Conservation (phyloP, 2,797 vertebrate species). For the Gymnothorax reevesii region DNA sequence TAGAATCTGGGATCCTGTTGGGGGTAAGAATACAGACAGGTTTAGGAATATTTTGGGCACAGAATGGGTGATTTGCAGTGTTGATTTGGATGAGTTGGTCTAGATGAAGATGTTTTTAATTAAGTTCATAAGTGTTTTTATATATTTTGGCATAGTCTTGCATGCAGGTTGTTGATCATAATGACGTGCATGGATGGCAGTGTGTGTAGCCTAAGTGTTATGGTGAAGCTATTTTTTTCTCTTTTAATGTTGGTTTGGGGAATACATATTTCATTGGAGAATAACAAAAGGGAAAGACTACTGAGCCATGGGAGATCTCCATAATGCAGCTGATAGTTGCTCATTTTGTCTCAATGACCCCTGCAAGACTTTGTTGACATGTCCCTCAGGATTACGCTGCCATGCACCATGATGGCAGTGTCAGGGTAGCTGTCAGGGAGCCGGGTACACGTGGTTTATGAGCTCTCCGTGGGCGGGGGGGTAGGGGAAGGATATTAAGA, state of each 20-base stretch:
- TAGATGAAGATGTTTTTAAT: no score
- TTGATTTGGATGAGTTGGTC: no score
- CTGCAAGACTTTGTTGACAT: background rate
- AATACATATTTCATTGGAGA: no score
- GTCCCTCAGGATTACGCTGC: background rate
- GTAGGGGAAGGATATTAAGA: background rate
- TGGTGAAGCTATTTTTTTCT: no score
- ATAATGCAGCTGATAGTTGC: background rate
- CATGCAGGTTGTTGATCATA: no score
- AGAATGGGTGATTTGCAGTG: no score
- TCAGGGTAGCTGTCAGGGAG: conserved; percentile 20
- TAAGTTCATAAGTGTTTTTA: no score
- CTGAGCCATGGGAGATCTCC: background rate
- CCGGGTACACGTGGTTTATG: background rate
- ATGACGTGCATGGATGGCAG: no score
- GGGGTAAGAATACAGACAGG: background rate
- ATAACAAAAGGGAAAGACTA: background rate
- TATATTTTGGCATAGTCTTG: no score
- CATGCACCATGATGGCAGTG: conserved; percentile 17
- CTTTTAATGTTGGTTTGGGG: no score
- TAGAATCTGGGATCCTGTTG: background rate
- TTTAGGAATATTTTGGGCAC: no score
- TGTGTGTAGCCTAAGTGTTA: no score
- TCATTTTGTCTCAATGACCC: background rate
- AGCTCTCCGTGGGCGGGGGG: background rate